Conservation (phyloP, 1,140 invertebrate genomes). For the Drosophila sturtevanti region DNA sequence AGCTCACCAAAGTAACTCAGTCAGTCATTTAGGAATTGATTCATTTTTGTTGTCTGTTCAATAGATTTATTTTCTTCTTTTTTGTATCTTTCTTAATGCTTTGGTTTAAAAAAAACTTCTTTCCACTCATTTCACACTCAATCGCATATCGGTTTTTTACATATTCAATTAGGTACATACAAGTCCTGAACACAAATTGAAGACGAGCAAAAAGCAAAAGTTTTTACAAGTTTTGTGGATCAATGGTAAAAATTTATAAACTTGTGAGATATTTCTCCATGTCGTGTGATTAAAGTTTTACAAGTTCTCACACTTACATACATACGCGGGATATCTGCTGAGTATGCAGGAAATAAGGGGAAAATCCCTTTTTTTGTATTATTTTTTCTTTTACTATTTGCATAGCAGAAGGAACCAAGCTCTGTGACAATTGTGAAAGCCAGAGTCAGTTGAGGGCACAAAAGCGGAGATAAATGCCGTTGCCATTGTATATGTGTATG, state of each 20-base stretch:
- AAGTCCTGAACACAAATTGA: slow-evolving; percentile 37
- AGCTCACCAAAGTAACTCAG: slow-evolving; percentile 26
- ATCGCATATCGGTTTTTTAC: slow-evolving; percentile 63
- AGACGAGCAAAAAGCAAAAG: slow-evolving; percentile 26
- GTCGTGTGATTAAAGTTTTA: slow-evolving; percentile 78
- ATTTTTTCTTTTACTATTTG: slow-evolving; percentile 53
- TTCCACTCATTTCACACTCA: slow-evolving; percentile 72
- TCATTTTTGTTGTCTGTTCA: slow-evolving; percentile 45
- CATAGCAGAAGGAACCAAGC: slow-evolving; percentile 57
- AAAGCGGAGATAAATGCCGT: slow-evolving; percentile 32
- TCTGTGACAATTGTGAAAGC: slow-evolving; percentile 60
- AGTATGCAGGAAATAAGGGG: background rate
- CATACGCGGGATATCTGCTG: background rate
- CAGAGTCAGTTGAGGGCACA: slow-evolving; percentile 9
- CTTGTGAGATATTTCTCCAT: slow-evolving; percentile 59
- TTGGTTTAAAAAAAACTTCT: slow-evolving; percentile 8
- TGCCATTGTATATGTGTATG: background rate
- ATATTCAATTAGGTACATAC: slow-evolving; percentile 72
- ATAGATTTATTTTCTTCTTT: slow-evolving; percentile 31
- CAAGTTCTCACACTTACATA: slow-evolving; percentile 16
- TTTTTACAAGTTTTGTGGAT: slow-evolving; percentile 52
- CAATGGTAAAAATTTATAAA: slow-evolving; percentile 68
- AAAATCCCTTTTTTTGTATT: background rate
- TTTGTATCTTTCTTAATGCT: background rate
- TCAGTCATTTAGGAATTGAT: slow-evolving; percentile 38